Percentiles rank a stretch among this genome's conserved stretches.
Evolutionary conservation across 1,140 invertebrate species (phyloP).

Genomic region (Drosophila lacertosa): DNA sequence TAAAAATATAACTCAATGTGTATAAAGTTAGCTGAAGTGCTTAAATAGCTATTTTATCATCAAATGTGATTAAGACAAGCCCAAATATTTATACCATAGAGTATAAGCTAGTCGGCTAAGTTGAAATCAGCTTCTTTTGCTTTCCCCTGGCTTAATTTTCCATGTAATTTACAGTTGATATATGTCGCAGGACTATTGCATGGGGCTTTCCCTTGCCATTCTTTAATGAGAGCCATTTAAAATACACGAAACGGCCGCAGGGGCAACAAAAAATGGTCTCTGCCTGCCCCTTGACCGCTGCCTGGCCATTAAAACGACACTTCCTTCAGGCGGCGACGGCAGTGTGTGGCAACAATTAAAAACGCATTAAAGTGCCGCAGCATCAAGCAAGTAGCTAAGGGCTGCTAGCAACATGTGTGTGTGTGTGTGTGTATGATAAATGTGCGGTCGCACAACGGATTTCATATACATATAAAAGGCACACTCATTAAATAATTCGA

Average conservation of each 20-base stretch:
- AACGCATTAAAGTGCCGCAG: conserved; percentile 63
- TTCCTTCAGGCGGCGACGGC: conserved; percentile 7
- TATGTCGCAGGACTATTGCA: conserved; percentile 34
- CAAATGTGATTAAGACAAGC: too few relatives aligned
- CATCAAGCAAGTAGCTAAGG: conserved; percentile 23
- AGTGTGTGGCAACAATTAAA: conserved; percentile 68
- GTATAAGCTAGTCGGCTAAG: too few relatives aligned
- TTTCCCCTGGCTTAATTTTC: conserved; percentile 2
- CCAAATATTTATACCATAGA: too few relatives aligned
- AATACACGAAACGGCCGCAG: conserved; percentile 16
- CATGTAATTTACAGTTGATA: conserved; percentile 39
- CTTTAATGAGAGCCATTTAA: conserved; percentile 67
- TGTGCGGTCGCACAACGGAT: conserved; percentile 61
- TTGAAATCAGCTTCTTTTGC: too few relatives aligned
- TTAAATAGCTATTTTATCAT: too few relatives aligned
- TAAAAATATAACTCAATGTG: too few relatives aligned
- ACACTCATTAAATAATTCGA: conserved; percentile 72
- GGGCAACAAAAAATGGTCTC: not conserved
- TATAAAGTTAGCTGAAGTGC: too few relatives aligned
- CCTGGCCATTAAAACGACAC: conserved; percentile 58
- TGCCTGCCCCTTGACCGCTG: not conserved
- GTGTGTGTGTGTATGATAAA: conserved; percentile 61
- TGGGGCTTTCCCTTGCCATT: not conserved
- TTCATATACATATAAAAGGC: conserved; percentile 64
- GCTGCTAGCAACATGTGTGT: conserved; percentile 12